Conservation (phyloP, 2,888 invertebrate genomes). For the Eupsilia transversa region DNA sequence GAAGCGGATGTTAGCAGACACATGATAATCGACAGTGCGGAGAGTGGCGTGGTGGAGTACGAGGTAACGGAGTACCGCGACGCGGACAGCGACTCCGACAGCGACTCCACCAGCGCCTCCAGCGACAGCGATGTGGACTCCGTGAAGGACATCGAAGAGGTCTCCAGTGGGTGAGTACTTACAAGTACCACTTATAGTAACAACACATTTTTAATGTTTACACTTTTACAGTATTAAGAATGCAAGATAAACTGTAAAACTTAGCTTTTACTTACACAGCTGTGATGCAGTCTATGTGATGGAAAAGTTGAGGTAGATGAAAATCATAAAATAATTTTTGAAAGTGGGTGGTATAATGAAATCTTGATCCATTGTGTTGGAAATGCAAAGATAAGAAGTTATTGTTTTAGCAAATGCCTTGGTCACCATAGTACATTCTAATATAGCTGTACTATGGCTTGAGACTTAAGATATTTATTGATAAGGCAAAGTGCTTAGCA, state of each 20-base stretch:
- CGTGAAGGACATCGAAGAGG: slow-evolving; percentile 85
- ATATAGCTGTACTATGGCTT: neutral
- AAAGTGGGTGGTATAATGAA: slow-evolving; percentile 23
- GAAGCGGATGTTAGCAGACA: slow-evolving; percentile 82
- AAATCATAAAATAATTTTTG: neutral
- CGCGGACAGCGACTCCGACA: slow-evolving; percentile 79
- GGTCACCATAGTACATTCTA: neutral
- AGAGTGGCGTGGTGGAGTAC: slow-evolving; percentile 85
- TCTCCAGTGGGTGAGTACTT: slow-evolving; percentile 83
- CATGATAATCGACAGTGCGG: slow-evolving; percentile 87
- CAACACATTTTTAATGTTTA: slow-evolving; percentile 8
- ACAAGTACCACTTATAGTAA: slow-evolving; percentile 7
- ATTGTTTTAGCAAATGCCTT: slow-evolving; percentile 10
- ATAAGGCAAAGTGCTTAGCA: neutral
- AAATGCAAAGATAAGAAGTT: slow-evolving; percentile 14
- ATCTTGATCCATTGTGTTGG: neutral
- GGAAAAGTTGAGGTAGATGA: slow-evolving; percentile 1
- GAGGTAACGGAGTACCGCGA: slow-evolving; percentile 87
- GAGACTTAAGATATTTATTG: slow-evolving; percentile 3
- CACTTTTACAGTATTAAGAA: neutral
- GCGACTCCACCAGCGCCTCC: slow-evolving; percentile 81
- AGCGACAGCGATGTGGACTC: slow-evolving; percentile 87
- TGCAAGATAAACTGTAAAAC: neutral
- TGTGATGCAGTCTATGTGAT: neutral
- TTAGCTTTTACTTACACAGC: slow-evolving; percentile 13